phyloP scores from a whole-genome alignment of 2,888 invertebrate species.

The Iselma pallidipennis region DNA sequence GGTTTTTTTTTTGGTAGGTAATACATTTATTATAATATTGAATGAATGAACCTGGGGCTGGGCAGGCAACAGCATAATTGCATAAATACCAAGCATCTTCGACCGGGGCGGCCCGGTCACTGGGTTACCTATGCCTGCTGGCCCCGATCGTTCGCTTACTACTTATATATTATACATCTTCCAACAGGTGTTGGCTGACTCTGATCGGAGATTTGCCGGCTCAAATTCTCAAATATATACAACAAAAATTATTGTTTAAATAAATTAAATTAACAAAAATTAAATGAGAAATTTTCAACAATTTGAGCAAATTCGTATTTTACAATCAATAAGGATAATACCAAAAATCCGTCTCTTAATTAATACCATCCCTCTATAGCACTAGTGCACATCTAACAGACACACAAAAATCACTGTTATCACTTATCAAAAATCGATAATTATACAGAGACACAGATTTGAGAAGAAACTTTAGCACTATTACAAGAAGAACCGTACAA shows the following conservation, averaged over 20 bases:
- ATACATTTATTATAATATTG: no score
- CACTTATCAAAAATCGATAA: not conserved
- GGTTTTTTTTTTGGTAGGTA: no score
- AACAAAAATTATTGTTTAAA: no score
- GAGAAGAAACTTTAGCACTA: not conserved
- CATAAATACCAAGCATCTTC: slow-evolving; percentile 7
- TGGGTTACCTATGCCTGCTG: slow-evolving; percentile 51
- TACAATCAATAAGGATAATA: no score
- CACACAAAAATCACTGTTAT: not conserved
- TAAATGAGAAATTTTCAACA: not conserved
- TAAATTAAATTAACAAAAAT: no score
- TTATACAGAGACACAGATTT: not conserved
- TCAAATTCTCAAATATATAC: not conserved
- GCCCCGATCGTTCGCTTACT: slow-evolving; percentile 28
- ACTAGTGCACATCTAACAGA: no score
- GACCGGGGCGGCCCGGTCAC: slow-evolving; percentile 40
- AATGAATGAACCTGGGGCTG: slow-evolving; percentile 3
- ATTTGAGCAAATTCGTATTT: not conserved
- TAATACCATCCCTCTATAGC: no score
- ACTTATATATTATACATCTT: no score
- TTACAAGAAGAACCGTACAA: slow-evolving; percentile 1
- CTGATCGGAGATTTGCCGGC: not conserved
- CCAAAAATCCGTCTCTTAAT: no score
- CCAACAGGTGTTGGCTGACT: slow-evolving; percentile 20
- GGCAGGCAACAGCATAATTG: slow-evolving; percentile 2